Conservation (phyloP, 2,113 vertebrate genomes). For the Corapipo altera region DNA sequence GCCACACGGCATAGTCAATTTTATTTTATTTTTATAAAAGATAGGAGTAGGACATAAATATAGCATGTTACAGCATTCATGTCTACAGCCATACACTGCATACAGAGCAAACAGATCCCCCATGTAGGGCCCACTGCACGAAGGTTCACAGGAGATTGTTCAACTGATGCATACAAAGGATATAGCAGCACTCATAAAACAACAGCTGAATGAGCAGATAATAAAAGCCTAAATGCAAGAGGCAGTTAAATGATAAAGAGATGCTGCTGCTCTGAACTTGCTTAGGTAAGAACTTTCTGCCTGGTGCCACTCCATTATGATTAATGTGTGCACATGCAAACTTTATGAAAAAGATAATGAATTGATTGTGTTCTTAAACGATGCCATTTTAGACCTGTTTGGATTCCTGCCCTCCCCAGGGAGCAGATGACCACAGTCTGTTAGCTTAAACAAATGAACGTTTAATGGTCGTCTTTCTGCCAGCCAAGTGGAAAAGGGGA, state of each 20-base stretch:
- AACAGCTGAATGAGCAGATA: slow-evolving; percentile 71
- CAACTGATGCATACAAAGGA: slow-evolving; percentile 20
- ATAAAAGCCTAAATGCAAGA: slow-evolving; percentile 67
- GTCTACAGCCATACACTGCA: too few relatives aligned
- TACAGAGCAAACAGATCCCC: background rate
- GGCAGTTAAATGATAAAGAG: slow-evolving; percentile 73
- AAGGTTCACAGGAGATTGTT: background rate
- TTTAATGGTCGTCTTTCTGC: slow-evolving; percentile 66
- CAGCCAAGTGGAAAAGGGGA: slow-evolving; percentile 60
- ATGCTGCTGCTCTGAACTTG: slow-evolving; percentile 66
- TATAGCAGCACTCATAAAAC: slow-evolving; percentile 65
- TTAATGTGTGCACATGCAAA: slow-evolving; percentile 70
- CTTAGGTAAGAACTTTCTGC: slow-evolving; percentile 76
- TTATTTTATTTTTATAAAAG: background rate
- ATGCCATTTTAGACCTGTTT: slow-evolving; percentile 72
- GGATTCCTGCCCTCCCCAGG: slow-evolving; percentile 34
- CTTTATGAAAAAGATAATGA: slow-evolving; percentile 79
- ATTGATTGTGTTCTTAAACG: slow-evolving; percentile 72
- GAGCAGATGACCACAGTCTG: slow-evolving; percentile 69
- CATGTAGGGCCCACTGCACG: background rate
- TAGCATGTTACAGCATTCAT: background rate
- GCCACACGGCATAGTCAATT: background rate
- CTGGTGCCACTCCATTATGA: slow-evolving; percentile 61
- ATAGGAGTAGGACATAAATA: background rate
- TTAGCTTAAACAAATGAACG: slow-evolving; percentile 74